These are phyloP conservation scores for Protobothrops flavoviridis DNA, from an alignment of 2,113 vertebrate species.

Conservation along the genomic window DNA sequence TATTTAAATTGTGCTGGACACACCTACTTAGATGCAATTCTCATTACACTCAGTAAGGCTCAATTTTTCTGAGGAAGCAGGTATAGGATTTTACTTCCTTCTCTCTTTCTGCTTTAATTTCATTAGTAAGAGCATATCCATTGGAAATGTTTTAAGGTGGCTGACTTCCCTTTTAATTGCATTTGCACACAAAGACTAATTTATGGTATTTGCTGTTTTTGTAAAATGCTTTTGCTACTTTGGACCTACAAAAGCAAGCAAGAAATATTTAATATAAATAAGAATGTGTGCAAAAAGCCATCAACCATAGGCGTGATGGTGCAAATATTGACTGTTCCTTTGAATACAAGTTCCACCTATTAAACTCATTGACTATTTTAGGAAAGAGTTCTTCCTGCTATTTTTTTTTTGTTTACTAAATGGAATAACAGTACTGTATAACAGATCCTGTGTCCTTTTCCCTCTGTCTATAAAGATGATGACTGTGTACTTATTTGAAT, in stretches of 20 bases:
- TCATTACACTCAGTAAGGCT: not conserved
- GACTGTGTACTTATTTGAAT: not conserved
- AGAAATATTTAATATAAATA: not conserved
- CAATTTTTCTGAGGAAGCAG: not conserved
- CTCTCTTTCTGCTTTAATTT: not conserved
- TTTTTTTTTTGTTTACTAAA: not conserved
- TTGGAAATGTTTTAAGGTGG: not conserved
- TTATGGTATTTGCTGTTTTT: not conserved
- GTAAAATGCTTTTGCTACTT: not conserved
- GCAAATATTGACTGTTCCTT: conserved; percentile 19
- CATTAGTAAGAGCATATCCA: not conserved
- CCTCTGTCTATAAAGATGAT: not conserved
- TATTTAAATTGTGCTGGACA: not conserved
- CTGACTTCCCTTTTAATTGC: not conserved
- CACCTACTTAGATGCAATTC: not conserved
- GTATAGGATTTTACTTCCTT: not conserved
- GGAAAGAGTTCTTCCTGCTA: not conserved
- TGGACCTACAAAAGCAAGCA: not conserved
- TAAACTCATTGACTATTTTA: not conserved
- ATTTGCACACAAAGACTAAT: not conserved
- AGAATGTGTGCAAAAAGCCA: not conserved
- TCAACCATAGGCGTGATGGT: not conserved
- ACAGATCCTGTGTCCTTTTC: not conserved
- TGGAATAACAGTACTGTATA: not conserved
- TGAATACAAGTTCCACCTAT: not conserved